Evolutionary conservation across 2,888 invertebrate genomes (phyloP), one percentile per base, ranked within the genome.

Genomic region (Penaeus monodon): DNA sequence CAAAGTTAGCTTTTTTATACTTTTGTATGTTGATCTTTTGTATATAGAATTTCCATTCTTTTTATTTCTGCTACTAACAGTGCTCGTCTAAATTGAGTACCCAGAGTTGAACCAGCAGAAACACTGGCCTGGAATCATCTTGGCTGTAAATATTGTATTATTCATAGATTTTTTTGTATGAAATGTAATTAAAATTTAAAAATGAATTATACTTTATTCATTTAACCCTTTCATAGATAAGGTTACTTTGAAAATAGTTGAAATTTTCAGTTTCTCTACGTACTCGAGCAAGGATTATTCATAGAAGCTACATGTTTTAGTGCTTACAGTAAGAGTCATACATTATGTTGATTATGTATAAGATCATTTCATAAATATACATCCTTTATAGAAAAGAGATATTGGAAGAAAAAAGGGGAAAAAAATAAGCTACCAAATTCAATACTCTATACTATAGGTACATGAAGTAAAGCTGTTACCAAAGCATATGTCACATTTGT

Each of bases 1-100:
- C 86, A 87, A 87, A 87, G 78, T 87, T 87, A 87, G 86, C 83
- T 87, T 87, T 86, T 87, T 87, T 87, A 87, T 87, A 87, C 86
- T 87, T 87, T 87, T 87, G 83, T 87, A 87, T 87, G 86, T 87
- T 87, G 81, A 82, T 49, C 86, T 87, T 87, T 85, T 87, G 86
- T 87, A 87, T 74, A 87, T 87, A 87, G 79, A 63, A 77, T 73
- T 87, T 87, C 80, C 86, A 82, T 86, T 87, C 78, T 81, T 87
- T 87, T 87, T 65, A 87, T 87, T 87, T 87, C 86, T 87, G 86
- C 86, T 83, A 83, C 86, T 79, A 83, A 83, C 74, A 65, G 84
- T 84, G 77, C 84, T 84, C 78, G 66, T 65, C 22, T 68, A 84
- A 12, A 27, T 63, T 65, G 82, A 86, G 86, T 66, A 78, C 78